Conservation (phyloP, 2,113 vertebrate species). For the Electrona antarctica region DNA sequence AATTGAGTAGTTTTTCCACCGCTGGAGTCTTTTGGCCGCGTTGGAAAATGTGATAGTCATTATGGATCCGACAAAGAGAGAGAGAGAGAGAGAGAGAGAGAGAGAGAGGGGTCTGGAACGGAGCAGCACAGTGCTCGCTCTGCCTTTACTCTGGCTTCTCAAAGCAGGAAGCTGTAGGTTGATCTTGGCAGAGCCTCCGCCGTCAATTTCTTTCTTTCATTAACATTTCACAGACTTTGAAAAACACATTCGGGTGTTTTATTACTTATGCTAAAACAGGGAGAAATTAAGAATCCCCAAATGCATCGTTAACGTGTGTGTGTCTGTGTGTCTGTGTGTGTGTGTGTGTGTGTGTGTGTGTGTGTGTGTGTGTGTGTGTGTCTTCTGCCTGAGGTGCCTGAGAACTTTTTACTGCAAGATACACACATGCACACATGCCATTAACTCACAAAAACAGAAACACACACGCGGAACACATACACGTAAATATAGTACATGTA, state of each 20-base stretch:
- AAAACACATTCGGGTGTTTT: slow-evolving; percentile 84
- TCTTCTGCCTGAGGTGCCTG: slow-evolving; percentile 8
- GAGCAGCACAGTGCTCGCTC: slow-evolving; percentile 56
- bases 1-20: too few relatives aligned
- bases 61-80: slow-evolving; percentile 80
- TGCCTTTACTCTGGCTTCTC: slow-evolving; percentile 78
- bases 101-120: slow-evolving; percentile 66
- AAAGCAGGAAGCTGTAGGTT: slow-evolving; percentile 92
- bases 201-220: slow-evolving; percentile 82
- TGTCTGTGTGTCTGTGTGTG: slow-evolving; percentile 48
- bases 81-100: too few relatives aligned
- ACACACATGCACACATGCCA: too few relatives aligned
- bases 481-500: too few relatives aligned
- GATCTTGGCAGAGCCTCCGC: slow-evolving; percentile 83
- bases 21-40: slow-evolving; percentile 40
- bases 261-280: slow-evolving; percentile 80
- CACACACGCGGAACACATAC: slow-evolving; percentile 8
- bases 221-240: slow-evolving; percentile 85
- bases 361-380: neutral
- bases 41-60: slow-evolving; percentile 84
- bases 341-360: slow-evolving; percentile 21
- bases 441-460: neutral
- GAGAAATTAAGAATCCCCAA: slow-evolving; percentile 80
- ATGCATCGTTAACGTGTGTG: slow-evolving; percentile 87
- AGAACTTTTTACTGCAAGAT: slow-evolving; percentile 4